Evolutionary conservation across 2,797 vertebrate genomes (phyloP).

Genomic region (Varecia variegata): DNA sequence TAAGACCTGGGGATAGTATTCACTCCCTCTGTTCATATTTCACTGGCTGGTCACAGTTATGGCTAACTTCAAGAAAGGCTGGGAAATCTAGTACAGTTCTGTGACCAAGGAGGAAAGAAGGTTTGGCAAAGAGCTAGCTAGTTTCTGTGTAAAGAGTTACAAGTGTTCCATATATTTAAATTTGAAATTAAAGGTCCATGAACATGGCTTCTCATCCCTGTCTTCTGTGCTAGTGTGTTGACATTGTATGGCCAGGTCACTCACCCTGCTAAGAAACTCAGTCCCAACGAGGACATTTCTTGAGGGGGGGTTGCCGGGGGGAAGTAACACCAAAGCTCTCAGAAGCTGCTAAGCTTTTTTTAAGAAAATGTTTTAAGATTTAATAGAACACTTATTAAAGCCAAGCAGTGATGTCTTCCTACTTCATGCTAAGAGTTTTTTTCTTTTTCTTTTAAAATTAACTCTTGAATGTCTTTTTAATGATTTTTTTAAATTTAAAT

Average conservation of each 20-base stretch:
- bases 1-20: not conserved
- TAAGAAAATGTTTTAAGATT: not conserved
- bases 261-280: not conserved
- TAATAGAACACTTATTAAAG: not conserved
- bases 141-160: not conserved
- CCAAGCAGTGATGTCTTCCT: not conserved
- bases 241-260: not conserved
- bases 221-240: not conserved
- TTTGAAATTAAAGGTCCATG: not conserved
- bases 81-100: not conserved
- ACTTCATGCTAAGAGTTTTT: not conserved
- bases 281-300: not conserved
- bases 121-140: not conserved
- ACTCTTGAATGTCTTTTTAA: slow-evolving; percentile 2
- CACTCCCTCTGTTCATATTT: not conserved
- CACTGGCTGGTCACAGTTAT: not conserved
- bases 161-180: not conserved
- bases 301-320: not conserved
- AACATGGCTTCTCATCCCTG: not conserved
- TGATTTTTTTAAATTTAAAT: slow-evolving; percentile 19
- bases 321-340: not conserved
- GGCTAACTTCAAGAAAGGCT: not conserved
- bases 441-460: not conserved
- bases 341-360: slow-evolving; percentile 11
- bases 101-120: not conserved